Evolutionary conservation across 1,140 invertebrate species (phyloP).

Genomic region (Sitophilus oryzae): DNA sequence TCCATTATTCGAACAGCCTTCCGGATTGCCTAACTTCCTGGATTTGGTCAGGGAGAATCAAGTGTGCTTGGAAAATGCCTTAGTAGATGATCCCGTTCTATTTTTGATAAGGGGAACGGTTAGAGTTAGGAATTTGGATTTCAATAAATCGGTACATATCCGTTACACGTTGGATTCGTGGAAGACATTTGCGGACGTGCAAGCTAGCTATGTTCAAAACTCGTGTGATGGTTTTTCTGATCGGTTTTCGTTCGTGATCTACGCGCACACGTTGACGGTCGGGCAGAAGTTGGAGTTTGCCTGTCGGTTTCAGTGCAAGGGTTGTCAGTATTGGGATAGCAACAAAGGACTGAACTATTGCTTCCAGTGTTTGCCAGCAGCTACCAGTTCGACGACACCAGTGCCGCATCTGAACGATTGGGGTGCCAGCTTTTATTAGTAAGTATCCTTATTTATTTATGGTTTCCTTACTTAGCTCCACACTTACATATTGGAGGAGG

Average conservation of each 20-base stretch:
- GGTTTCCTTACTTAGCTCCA: too few species aligned
- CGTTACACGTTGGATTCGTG: constrained; percentile 83
- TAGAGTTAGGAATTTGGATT: constrained; percentile 84
- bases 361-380: constrained; percentile 68
- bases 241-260: constrained; percentile 74
- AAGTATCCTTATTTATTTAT: constrained; percentile 29
- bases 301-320: constrained; percentile 74
- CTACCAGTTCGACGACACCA: constrained; percentile 19
- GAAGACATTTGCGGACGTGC: constrained; percentile 75
- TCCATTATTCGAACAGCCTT: constrained; percentile 79
- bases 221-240: constrained; percentile 92
- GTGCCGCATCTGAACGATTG: constrained; percentile 22
- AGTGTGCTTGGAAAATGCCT: constrained; percentile 80
- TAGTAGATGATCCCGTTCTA: constrained; percentile 62
- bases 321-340: constrained; percentile 86
- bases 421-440: constrained; percentile 41
- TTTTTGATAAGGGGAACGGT: constrained; percentile 80
- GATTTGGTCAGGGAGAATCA: constrained; percentile 64
- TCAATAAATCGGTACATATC: constrained; percentile 83
- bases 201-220: constrained; percentile 75
- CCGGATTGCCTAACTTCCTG: constrained; percentile 66
- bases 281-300: constrained; percentile 77
- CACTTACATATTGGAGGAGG: too few species aligned
- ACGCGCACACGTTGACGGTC: constrained; percentile 62
- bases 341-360: constrained; percentile 80